Evolutionary conservation across 1,140 invertebrate species (phyloP), one percentile per base, ranked within the genome.

Genomic region (Eupristina koningsbergeri): DNA sequence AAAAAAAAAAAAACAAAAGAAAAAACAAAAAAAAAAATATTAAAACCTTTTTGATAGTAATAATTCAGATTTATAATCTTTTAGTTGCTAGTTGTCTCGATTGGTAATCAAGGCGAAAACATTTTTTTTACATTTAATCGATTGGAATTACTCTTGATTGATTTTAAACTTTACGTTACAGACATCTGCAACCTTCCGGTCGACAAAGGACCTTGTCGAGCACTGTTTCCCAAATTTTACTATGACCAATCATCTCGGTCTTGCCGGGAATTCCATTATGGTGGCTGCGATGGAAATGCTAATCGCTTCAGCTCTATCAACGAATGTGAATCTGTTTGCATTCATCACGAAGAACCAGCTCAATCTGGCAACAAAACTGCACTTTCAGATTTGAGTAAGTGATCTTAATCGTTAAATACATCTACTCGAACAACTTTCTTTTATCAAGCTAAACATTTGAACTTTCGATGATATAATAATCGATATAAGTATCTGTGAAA

Each of bases 261-360:
- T 86, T 97, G 95, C 90, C 93, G 93, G 64, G 91, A 94, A 86
- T 98, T 98, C 91, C 92, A 92, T 19, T 99, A 97, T 89, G 95
- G 95, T 71, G 98, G 98, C 83, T 98, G 97, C 90, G 94, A 94
- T 61, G 98, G 97, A 73, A 98, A 96, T 86, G 95, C 94, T 36
- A 98, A 98, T 90, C 95, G 96, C 87, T 98, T 98, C 91, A 93
- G 92, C 79, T 94, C 94, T 31, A 90, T 93, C 75, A 90, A 94
- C 64, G 95, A 97, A 86, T 98, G 97, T 89, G 93, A 95, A 87
- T 92, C 93, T 9, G 92, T 94, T 86, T 97, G 96, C 89, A 88
- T 93, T 84, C 92, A 93, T 84, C 91, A 91, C 53, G 91, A 92
- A 85, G 93, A 93, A 82, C 91, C 92, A 29, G 84, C 91, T 13